These are phyloP conservation scores for Athrips mouffetella DNA, from an alignment of 2,888 invertebrate species.

Conservation along the genomic window DNA sequence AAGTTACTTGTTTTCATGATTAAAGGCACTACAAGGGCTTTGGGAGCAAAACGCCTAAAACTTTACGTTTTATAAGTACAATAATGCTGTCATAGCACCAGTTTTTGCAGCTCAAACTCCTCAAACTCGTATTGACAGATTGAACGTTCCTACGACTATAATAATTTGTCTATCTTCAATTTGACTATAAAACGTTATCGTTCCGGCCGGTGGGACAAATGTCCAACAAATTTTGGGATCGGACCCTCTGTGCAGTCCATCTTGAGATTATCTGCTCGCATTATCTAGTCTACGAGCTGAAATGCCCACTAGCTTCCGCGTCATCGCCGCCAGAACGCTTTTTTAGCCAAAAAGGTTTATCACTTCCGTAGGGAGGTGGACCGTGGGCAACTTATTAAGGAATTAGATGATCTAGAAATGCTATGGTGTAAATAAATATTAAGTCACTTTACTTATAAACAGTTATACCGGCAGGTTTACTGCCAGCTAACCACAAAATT, in stretches of 20 bases:
- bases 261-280: slow-evolving; percentile 55
- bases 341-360: slow-evolving; percentile 77
- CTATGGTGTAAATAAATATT: too few species aligned
- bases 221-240: slow-evolving; percentile 12
- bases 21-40: too few species aligned
- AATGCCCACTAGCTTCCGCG: slow-evolving; percentile 68
- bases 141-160: too few species aligned
- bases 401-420: background rate
- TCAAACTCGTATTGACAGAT: too few species aligned
- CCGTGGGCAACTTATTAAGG: slow-evolving; percentile 37
- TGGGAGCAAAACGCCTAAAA: too few species aligned
- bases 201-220: slow-evolving; percentile 47
- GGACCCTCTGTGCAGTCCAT: slow-evolving; percentile 33
- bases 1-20: too few species aligned
- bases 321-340: slow-evolving; percentile 70
- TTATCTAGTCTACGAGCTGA: slow-evolving; percentile 44
- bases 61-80: too few species aligned
- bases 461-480: too few species aligned
- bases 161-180: slow-evolving; percentile 5
- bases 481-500: too few species aligned
- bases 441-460: too few species aligned
- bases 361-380: slow-evolving; percentile 72
- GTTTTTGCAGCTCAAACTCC: too few species aligned
- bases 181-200: slow-evolving; percentile 45
- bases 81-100: too few species aligned